Conservation (phyloP, 2,888 invertebrate genomes). For the Melinaea marsaeus region DNA sequence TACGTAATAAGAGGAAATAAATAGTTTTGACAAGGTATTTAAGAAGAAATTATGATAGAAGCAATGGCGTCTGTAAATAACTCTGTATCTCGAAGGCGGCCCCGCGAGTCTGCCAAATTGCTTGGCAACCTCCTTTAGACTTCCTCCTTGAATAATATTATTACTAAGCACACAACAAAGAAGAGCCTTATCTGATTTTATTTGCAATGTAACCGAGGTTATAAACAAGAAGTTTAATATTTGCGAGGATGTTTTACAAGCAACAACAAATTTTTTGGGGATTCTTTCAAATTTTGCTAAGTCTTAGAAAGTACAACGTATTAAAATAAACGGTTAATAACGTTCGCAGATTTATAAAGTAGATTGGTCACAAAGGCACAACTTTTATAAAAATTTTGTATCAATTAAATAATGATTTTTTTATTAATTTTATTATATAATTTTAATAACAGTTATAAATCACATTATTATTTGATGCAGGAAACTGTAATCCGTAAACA, state of each 20-base stretch:
- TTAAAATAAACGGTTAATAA: too few relatives aligned
- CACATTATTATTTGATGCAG: too few relatives aligned
- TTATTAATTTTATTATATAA: too few relatives aligned
- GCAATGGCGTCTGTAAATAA: constrained; percentile 68
- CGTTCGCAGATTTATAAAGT: too few relatives aligned
- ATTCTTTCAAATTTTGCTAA: too few relatives aligned
- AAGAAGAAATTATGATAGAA: constrained; percentile 67
- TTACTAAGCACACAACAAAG: constrained; percentile 61
- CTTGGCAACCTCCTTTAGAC: constrained; percentile 71
- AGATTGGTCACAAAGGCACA: too few relatives aligned
- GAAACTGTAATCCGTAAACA: too few relatives aligned
- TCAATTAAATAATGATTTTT: too few relatives aligned
- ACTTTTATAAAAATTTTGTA: too few relatives aligned
- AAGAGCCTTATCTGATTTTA: constrained; percentile 7
- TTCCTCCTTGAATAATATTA: constrained; percentile 73
- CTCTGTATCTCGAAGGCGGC: constrained; percentile 58
- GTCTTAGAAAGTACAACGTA: too few relatives aligned
- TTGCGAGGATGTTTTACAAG: background rate
- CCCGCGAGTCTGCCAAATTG: constrained; percentile 68
- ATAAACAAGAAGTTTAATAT: constrained; percentile 4
- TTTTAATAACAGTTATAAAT: too few relatives aligned
- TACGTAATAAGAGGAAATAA: constrained; percentile 12
- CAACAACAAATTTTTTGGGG: background rate
- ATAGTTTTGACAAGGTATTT: constrained; percentile 34
- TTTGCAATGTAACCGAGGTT: constrained; percentile 35